Evolutionary conservation across 2,113 vertebrate genomes (phyloP), one percentile per base, ranked within the genome.

Genomic region (Rhinichthys klamathensis): DNA sequence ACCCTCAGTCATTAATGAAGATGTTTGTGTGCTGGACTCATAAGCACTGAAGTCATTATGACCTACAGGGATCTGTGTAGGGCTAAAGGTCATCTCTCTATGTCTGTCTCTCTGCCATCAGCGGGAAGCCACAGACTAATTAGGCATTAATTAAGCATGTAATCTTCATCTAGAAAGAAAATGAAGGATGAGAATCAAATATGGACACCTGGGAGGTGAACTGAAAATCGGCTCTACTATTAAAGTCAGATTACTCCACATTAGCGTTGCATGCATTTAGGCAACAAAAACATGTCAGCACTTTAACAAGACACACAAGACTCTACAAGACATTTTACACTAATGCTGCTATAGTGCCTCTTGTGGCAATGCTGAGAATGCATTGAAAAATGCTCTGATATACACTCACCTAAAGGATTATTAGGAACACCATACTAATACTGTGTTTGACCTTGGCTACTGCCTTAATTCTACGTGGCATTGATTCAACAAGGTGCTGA

Each of bases 1-100:
- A n/a, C 21, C 67, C 35, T 41, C 80, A 54, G 81, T 82, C 86
- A 87, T 87, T 85, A 85, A 87, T 87, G 84, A 85, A 73, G 67
- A 85, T 82, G 60, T 85, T 87, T 85, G 84, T 82, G 86, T 67
- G 86, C 60, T 78, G 54, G 7, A 56, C 54, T 56, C 54, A 56
- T 56, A 56, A 56, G 54, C 54, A 56, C 54, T 56, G 79, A 77
- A 60, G 78, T 80, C 83, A 82, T 87, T 82, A 82, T 61, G 79
- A 82, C 83, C 86, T 78, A 51, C 49, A 3, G 83, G 83, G 78
- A 82, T 51, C 15, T 35, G 30, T 46, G 38, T 6, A 8, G 67
- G 78, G 83, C 83, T 87, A 84, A 85, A 85, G 86, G 83, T 84
- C 77, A 87, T 56, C 32, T 32, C 69, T 60, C 30, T 25, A 18